Evolutionary conservation across 2,888 invertebrate genomes (phyloP).

Genomic region (Ectemnius lituratus): DNA sequence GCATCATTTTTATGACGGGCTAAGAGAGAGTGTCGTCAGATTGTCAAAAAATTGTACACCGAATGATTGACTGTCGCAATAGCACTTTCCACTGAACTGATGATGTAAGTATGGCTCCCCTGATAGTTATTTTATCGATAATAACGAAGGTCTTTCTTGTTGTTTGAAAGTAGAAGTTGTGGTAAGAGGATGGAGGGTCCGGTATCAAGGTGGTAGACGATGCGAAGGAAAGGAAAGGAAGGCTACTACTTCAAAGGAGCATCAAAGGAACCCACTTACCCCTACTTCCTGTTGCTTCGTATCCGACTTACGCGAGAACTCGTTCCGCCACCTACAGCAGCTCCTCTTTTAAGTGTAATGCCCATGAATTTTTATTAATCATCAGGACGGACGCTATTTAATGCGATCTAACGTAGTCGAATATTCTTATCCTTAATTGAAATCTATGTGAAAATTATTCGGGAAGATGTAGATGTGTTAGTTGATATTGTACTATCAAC

Average conservation of each 20-base stretch:
- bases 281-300: conserved; percentile 8
- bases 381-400: too few species aligned
- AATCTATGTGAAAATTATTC: too few species aligned
- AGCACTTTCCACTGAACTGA: too few species aligned
- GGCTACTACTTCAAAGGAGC: conserved; percentile 7
- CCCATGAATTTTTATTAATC: too few species aligned
- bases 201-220: conserved; percentile 15
- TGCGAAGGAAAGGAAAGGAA: conserved; percentile 19
- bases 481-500: conserved; percentile 10
- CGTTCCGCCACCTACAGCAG: background rate
- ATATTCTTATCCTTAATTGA: too few species aligned
- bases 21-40: too few species aligned
- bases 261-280: conserved; percentile 55
- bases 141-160: conserved; percentile 51
- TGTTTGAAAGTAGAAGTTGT: conserved; percentile 23
- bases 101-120: conserved; percentile 47
- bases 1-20: too few species aligned
- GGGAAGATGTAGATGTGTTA: too few species aligned
- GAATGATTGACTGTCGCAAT: too few species aligned
- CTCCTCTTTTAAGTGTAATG: too few species aligned
- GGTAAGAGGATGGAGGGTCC: conserved; percentile 7
- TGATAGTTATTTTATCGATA: conserved; percentile 60
- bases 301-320: conserved; percentile 4
- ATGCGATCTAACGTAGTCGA: too few species aligned
- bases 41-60: too few species aligned